Evolutionary conservation across 2,888 invertebrate species (phyloP).

Genomic region (Epirrhoe tristata): DNA sequence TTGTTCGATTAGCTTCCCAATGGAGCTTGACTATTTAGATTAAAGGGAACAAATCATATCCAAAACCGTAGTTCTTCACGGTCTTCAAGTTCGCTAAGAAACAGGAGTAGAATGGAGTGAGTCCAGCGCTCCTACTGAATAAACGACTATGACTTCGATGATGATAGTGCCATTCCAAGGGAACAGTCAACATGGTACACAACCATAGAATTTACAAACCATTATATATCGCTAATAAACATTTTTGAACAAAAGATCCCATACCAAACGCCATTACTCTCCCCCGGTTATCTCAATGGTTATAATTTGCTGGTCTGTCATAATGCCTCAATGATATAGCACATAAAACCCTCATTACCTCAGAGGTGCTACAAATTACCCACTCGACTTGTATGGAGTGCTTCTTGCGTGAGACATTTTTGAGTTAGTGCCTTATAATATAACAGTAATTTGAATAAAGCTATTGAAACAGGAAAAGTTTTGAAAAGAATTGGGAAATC

Average conservation of each 20-base stretch:
- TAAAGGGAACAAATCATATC: too few relatives aligned
- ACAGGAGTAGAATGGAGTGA: too few relatives aligned
- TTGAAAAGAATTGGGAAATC: not conserved
- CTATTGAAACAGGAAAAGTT: not conserved
- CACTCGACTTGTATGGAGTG: conserved; percentile 12
- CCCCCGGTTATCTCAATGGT: not conserved
- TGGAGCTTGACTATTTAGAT: too few relatives aligned
- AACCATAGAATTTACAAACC: not conserved
- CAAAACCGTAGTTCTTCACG: too few relatives aligned
- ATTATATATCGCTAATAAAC: too few relatives aligned
- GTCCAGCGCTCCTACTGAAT: too few relatives aligned
- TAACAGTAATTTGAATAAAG: not conserved
- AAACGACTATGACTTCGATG: too few relatives aligned
- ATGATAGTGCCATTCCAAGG: too few relatives aligned
- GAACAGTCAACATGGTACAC: too few relatives aligned
- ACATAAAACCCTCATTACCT: conserved; percentile 39
- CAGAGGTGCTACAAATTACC: conserved; percentile 26
- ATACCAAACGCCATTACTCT: not conserved
- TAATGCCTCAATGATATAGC: conserved; percentile 24
- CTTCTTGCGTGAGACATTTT: conserved; percentile 11
- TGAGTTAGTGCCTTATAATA: not conserved
- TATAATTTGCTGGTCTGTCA: conserved; percentile 4
- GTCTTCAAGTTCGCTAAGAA: too few relatives aligned
- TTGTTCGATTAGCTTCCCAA: too few relatives aligned
- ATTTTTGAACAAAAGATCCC: not conserved